Percentiles rank a stretch among this genome's conserved stretches.
These are phyloP conservation scores for Tuberolachnus salignus DNA, from an alignment of 2,888 invertebrate genomes.

Conservation along the genomic window DNA sequence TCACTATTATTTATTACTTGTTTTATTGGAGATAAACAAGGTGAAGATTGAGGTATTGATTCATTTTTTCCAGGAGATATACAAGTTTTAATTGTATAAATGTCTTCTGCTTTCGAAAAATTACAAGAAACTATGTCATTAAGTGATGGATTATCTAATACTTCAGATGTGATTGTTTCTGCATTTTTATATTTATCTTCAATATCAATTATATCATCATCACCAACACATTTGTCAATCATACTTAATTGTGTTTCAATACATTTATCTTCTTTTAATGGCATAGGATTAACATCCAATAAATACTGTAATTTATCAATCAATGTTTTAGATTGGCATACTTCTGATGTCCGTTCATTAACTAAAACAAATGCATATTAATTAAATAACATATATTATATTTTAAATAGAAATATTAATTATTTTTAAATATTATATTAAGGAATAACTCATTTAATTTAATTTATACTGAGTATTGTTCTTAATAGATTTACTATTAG, in stretches of 20 bases:
- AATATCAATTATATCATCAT: neutral
- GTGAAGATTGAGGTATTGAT: neutral
- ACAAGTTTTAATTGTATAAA: neutral
- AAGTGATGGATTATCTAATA: slow-evolving; percentile 13
- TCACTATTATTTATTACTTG: neutral
- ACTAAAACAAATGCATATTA: slow-evolving; percentile 30
- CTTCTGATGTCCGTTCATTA: slow-evolving; percentile 31
- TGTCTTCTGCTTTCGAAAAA: slow-evolving; percentile 10
- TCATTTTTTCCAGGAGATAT: neutral
- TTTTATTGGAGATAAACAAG: neutral
- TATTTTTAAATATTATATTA: too few species aligned
- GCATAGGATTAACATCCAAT: slow-evolving; percentile 1
- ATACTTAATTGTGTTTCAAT: slow-evolving; percentile 26
- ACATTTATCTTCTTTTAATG: slow-evolving; percentile 19
- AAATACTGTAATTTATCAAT: slow-evolving; percentile 36
- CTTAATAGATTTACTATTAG: too few species aligned
- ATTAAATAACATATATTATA: neutral
- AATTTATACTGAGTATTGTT: too few species aligned
- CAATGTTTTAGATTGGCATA: slow-evolving; percentile 39
- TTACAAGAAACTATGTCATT: slow-evolving; percentile 9
- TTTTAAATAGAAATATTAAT: neutral
- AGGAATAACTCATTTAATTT: too few species aligned
- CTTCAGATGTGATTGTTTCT: neutral
- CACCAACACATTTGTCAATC: slow-evolving; percentile 25
- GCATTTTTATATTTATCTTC: slow-evolving; percentile 16